Percentiles rank a stretch among this genome's conserved stretches.
phyloP scores from a whole-genome alignment of 2,888 invertebrate species.

The Coenonympha arcania region DNA sequence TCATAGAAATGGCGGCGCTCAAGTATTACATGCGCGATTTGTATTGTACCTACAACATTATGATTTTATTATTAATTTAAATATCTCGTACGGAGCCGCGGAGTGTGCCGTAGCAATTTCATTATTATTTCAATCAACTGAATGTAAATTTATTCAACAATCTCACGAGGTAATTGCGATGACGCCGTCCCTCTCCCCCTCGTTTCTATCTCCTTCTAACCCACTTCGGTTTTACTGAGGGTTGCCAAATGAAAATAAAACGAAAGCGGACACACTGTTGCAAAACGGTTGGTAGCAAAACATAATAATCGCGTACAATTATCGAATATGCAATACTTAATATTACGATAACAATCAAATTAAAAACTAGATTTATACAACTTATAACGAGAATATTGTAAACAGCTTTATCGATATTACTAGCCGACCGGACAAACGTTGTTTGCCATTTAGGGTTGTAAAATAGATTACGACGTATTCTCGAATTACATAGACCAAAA shows the following conservation, averaged over 20 bases:
- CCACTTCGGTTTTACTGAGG: conserved; percentile 19
- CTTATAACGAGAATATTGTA: too few relatives aligned
- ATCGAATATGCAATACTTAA: too few relatives aligned
- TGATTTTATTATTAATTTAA: conserved; percentile 73
- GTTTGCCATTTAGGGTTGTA: too few relatives aligned
- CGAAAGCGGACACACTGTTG: not conserved
- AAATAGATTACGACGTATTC: too few relatives aligned
- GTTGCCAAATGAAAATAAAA: conserved; percentile 5
- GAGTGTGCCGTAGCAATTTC: conserved; percentile 71
- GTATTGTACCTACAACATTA: conserved; percentile 69
- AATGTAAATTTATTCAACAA: conserved; percentile 75
- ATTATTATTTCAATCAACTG: conserved; percentile 75
- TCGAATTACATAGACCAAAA: too few relatives aligned
- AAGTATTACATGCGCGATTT: conserved; percentile 54
- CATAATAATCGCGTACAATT: too few relatives aligned
- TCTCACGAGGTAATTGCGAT: conserved; percentile 73
- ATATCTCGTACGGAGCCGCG: conserved; percentile 64
- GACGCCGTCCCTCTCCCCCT: conserved; percentile 43
- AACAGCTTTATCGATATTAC: too few relatives aligned
- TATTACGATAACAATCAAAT: too few relatives aligned
- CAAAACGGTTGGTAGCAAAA: too few relatives aligned
- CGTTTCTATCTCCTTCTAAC: conserved; percentile 36
- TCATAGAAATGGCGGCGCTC: conserved; percentile 55
- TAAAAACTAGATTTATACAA: too few relatives aligned
- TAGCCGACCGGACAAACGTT: too few relatives aligned